Evolutionary conservation across 1,140 invertebrate species (phyloP), one percentile per base, ranked within the genome.

Genomic region (Acromyrmex charruanus): DNA sequence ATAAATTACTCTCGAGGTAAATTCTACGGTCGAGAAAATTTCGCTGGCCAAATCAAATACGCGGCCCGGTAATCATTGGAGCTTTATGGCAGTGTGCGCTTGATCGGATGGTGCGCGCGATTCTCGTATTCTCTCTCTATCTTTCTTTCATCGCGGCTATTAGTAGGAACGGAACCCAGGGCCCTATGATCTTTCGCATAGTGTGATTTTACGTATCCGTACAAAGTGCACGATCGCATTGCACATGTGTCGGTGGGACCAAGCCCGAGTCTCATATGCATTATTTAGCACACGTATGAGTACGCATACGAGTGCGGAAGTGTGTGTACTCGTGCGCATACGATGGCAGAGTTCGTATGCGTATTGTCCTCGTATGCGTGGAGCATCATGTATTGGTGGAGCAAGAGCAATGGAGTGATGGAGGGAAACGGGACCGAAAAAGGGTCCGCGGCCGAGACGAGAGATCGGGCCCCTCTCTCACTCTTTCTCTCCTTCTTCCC

Each of bases 21-120:
- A 84, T 84, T 84, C 80, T 84, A 75, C 58, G 69, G 80, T 84
- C 69, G 80, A 75, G 80, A 84, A 84, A 84, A 84, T 84, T 84
- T 84, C 80, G 80, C 80, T 51, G 80, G 69, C 28, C 69, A 84
- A 84, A 84, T 84, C 80, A 75, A 75, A 84, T 69, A 69, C 80
- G 72, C 80, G 80, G 69, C 80, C 44, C 80, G 39, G 80, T 84
- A 84, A 84, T 84, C 80, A 84, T 74, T 63, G 80, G 21, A 84
- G 80, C 80, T 84, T 84, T 84, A 84, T 74, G 80, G 55, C 28
- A 69, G 80, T 75, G 39, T 53, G 51, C n/a, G 68, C 55, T 49
- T 28, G 80, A 75, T 84, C 80, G 80, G 44, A 39, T n/a, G 66
- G 21, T 14, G 39, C 75, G 25, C 74, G 58, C 49, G 49, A 14